A percentile compares a stretch with the other conserved stretches of the same genome.
phyloP scores from a whole-genome alignment of 1,140 invertebrate species.

The Neodiprion pinetum region DNA sequence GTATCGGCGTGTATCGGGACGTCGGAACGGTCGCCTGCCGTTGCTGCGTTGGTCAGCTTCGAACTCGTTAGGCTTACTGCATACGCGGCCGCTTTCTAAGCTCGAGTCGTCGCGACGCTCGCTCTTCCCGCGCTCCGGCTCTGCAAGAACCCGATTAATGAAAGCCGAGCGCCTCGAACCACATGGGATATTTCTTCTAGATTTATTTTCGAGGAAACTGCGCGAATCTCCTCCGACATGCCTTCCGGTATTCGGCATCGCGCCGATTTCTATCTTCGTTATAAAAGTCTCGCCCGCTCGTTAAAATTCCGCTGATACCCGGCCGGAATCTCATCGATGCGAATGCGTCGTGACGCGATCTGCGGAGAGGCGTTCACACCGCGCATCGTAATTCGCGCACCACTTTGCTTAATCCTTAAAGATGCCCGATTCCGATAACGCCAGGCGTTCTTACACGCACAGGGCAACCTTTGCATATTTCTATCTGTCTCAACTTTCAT shows the following conservation, averaged over 20 bases:
- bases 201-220: not conserved
- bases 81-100: not conserved
- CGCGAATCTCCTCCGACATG: not conserved
- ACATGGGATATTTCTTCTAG: not conserved
- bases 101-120: not conserved
- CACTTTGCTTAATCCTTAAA: not conserved
- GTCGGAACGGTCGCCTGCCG: not conserved
- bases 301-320: not conserved
- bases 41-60: not conserved
- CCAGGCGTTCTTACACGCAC: not conserved
- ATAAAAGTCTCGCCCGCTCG: not conserved
- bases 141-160: constrained; percentile 2
- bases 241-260: no score
- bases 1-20: not conserved
- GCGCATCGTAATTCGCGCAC: no score
- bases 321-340: not conserved
- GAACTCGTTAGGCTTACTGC: not conserved
- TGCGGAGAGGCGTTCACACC: no score
- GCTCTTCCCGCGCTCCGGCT: not conserved
- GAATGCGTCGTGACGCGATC: not conserved
- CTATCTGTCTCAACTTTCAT: not conserved
- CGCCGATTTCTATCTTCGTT: no score
- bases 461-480: not conserved
- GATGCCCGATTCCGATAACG: not conserved
- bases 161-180: not conserved